Evolutionary conservation across 2,113 vertebrate genomes (phyloP).

Genomic region (Microcebus griseorufus): DNA sequence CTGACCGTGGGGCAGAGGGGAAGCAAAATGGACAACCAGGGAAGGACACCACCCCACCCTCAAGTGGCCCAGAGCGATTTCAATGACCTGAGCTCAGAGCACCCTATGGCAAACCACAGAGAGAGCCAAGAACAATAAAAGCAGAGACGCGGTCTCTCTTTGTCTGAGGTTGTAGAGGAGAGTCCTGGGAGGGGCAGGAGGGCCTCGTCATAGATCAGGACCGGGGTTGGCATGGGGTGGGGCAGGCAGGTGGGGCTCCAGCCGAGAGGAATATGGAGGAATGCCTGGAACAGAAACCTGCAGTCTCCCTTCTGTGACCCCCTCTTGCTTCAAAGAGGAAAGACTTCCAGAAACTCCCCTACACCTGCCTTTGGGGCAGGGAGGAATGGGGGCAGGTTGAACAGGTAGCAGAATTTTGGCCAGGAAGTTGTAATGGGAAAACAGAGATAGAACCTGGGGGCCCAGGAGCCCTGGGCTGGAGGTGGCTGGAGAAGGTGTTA

Average conservation of each 20-base stretch:
- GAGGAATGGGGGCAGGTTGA: background rate
- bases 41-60: background rate
- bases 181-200: background rate
- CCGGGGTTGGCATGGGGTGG: background rate
- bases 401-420: background rate
- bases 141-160: background rate
- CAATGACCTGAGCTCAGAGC: background rate
- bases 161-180: background rate
- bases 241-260: background rate
- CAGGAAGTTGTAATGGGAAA: background rate
- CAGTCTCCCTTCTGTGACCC: background rate
- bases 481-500: background rate
- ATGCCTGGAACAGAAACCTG: background rate
- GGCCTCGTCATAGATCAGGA: background rate
- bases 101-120: background rate
- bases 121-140: background rate
- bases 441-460: background rate
- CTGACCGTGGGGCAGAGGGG: background rate
- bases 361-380: background rate
- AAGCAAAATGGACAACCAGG: background rate
- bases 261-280: fast-evolving
- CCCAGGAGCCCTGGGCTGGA: background rate
- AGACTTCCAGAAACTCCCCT: background rate
- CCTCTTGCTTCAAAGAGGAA: background rate
- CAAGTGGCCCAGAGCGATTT: background rate